Base-by-base conservation (phyloP, 2,888 invertebrate species). In the Melieria picta region DNA sequence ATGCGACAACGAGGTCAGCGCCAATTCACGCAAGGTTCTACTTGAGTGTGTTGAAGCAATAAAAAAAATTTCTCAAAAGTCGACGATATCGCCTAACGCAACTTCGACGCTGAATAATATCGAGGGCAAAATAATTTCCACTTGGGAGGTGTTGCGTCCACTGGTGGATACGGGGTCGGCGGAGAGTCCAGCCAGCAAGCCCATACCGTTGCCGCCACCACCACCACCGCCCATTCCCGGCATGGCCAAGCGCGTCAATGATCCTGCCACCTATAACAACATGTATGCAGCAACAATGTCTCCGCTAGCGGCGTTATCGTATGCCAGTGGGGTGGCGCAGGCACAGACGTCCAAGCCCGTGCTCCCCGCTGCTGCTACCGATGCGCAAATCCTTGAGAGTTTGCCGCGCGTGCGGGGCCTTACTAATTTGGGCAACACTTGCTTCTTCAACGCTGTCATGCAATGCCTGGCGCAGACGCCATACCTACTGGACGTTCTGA, bases 391-490 rank as follows among this genome's bases (percentile, higher is more conserved):
- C 1, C 42, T 77, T 16, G 81, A 83, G 1, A 76, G 76, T 0
- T 78, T 90, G 73, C 90, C 90, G 0, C 87, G 91, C 56, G 91
- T 92, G 0, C 88, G 95, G 88, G 98, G 98, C 0, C 88, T 98
- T 57, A 90, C 90, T 65, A 98, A 98, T 88, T 88, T 98, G 83
- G 98, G 98, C 64, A 98, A 98, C 85, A 98, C 98, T 0, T 98
- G 98, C 85, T 98, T 97, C 87, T 97, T 98, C 85, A 98, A 98
- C 89, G 95, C 98, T 45, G 97, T 98, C 7, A 91, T 98, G 89
- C 98, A 98, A 88, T 95, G 95, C 84, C 88, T 97, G 79, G 93
- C 94, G 4, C 94, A 94, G 85, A 96, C 96, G 4, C 95, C 95
- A 1, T 94, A 91, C 85, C 88, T 94, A 76, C 86, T 92, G 61